Evolutionary conservation across 2,888 invertebrate species (phyloP).

Genomic region (Boloria euphrosyne): DNA sequence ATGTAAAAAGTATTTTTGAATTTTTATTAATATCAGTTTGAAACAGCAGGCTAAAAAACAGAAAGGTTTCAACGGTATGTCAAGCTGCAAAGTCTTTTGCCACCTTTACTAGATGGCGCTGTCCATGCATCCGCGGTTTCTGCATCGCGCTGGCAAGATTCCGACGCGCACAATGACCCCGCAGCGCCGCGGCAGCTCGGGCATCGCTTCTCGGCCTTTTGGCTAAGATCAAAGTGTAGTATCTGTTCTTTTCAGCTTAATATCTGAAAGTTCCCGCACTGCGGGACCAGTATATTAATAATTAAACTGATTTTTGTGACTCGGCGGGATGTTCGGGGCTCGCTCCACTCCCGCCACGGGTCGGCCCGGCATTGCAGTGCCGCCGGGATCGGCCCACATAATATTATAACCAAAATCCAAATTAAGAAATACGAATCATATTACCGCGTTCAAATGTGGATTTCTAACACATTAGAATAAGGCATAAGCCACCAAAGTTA

Average conservation of each 20-base stretch:
- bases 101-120: not conserved
- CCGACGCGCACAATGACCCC: too few species aligned
- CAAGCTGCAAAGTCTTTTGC: too few species aligned
- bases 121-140: not conserved
- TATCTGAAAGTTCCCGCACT: conserved; percentile 46
- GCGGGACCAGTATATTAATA: conserved; percentile 42
- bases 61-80: too few species aligned
- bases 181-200: not conserved
- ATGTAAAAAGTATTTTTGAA: too few species aligned
- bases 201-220: conserved; percentile 40
- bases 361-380: not conserved
- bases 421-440: too few species aligned
- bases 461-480: too few species aligned
- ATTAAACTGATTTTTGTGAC: conserved; percentile 46
- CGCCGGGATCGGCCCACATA: conserved; percentile 27
- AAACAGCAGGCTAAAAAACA: too few species aligned
- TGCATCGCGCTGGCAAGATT: conserved; percentile 25
- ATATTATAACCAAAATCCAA: too few species aligned
- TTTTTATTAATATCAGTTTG: too few species aligned
- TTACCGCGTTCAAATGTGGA: too few species aligned
- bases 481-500: too few species aligned
- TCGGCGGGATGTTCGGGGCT: conserved; percentile 1
- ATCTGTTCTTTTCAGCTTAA: conserved; percentile 43
- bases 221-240: conserved; percentile 35
- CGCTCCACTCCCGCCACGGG: conserved; percentile 2